Evolutionary conservation across 1,140 invertebrate species (phyloP), one percentile per base, ranked within the genome.

Genomic region (Stegodyphus mimosarum): DNA sequence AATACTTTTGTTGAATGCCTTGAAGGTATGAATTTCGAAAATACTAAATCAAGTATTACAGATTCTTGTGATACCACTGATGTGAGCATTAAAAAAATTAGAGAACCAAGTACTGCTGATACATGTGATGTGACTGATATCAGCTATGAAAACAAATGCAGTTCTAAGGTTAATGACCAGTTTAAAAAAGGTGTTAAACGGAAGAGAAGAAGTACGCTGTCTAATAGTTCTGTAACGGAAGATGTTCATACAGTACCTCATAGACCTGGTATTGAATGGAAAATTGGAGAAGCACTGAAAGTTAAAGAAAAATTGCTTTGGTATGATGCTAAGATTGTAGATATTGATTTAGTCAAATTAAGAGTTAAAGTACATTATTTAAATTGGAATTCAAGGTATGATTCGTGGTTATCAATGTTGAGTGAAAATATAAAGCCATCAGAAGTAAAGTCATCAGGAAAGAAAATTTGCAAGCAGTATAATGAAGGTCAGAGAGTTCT

Each of bases 371-470:
- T 99, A 87, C 96, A 97, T 91, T 97, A 96, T 92, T 95, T 96
- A 87, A 94, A 95, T 86, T 94, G 93, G 92, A 94, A 93, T 77
- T 93, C 94, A 84, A 93, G 94, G 89, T 96, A 93, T 89, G 96
- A 98, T 89, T 96, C 98, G 91, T 98, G 97, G 97, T 95, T 98
- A 88, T 93, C 93, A 63, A 96, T 97, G 93, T 94, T 93, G 88
- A 97, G 94, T 90, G 94, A 93, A 15, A 92, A 94, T 86, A 91
- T 96, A 60, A 91, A 96, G 70, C 93, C 92, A n/a, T 89, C 63
- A 90, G 88, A 87, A 88, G 89, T 48, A 89, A 87, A 87, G 55
- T 18, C 51, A 55, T 18, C 15, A 9, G 13, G 17, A 10, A 84
- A 73, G 11, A 85, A 86, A n/a, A 13, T 18, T 15, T 9, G 83